Base-by-base conservation (phyloP, 2,797 vertebrate genomes). In the Spinus pinus region DNA sequence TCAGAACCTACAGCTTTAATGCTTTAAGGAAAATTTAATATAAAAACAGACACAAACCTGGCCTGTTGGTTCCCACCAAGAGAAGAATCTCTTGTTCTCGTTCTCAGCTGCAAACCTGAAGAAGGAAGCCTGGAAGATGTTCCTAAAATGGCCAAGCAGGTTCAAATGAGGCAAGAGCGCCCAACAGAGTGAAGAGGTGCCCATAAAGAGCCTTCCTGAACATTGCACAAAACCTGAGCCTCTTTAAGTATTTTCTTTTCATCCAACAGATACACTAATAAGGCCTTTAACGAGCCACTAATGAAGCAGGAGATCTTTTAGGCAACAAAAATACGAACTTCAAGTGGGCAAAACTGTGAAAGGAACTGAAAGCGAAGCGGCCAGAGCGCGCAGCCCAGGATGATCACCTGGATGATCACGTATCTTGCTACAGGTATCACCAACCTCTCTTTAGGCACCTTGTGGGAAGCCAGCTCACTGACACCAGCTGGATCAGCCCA, bases 361-460 rank as follows among this genome's bases (percentile, higher is more conserved):
- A 56, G 78, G 31, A 24, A 15, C 35, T 77, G 23, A 86, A 79
- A 72, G 65, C 0, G 41, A 73, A 65, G 73, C 31, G 2, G 0
- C 51, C 10, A 31, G 10, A 54, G 19, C 2, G 19, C 49, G 69
- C 70, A 14, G 57, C 20, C 28, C 69, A 54, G 54, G 62, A 30
- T 6, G 44, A 89, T 94, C 71, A 77, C n/a, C 27, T 3, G 41
- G 62, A 30, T 6, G 44, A 88, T 94, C 71, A 77, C n/a, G 0
- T 93, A 47, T 77, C 53, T n/a, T 12, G 39, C 42, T 56, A 49
- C 90, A 86, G 86, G 54, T 90, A 95, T 96, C 79, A 60, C 39
- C 66, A 46, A 17, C 73, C 83, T 61, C 50, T 93, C 60, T 91
- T 95, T 90, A 90, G 69, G 82, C 88, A 74, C 16, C 67, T 82